Base-by-base conservation (phyloP, 53 echinoderm and acorn worm species). In the Holothuria leucospilota region DNA sequence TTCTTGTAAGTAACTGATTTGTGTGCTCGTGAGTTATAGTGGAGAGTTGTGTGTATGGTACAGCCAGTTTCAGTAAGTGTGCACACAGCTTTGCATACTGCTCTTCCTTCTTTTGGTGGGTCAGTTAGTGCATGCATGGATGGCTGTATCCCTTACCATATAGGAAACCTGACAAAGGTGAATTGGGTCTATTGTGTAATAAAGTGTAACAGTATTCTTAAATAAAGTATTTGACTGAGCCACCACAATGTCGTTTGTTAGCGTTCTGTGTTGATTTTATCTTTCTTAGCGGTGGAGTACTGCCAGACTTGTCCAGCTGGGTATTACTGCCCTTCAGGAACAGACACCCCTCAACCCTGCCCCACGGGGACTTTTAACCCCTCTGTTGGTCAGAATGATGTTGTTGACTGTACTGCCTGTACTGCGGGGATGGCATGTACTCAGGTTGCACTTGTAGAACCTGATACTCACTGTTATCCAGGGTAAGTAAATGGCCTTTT, bases 291-390 rank as follows among this genome's bases (percentile, higher is more conserved):
- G 68, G 60, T 82, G 51, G 91, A 90, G 29, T 91, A 88, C 74
- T 98, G 99, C 89, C 93, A 94, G 92, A 77, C 90, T 8, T 98
- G 99, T 82, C 95, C 95, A 2, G 95, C 92, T 25, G 99, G 99
- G 20, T 89, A 93, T 86, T 98, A 98, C 87, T 98, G 99, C 52
- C 84, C 88, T 1, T 51, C 62, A 0, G 99, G 99, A 20, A 93
- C 90, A 39, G 93, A 98, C 85, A 93, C 99, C 29, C 99, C 99
- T 0, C 85, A 84, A 69, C 81, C 99, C n/a, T 98, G 99, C 82
- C 94, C 90, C 0, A 88, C 88, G 46, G 99, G 99, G 10, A 98
- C 99, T 20, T 98, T 90, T 83, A 95, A 95, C 74, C 91, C 95
- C 0, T 62, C 25, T 12, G 86, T 84, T 13, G 99, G 95, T 9